Evolutionary conservation across 2,113 vertebrate species (phyloP), one percentile per base, ranked within the genome.

Genomic region (Chamaea fasciata): DNA sequence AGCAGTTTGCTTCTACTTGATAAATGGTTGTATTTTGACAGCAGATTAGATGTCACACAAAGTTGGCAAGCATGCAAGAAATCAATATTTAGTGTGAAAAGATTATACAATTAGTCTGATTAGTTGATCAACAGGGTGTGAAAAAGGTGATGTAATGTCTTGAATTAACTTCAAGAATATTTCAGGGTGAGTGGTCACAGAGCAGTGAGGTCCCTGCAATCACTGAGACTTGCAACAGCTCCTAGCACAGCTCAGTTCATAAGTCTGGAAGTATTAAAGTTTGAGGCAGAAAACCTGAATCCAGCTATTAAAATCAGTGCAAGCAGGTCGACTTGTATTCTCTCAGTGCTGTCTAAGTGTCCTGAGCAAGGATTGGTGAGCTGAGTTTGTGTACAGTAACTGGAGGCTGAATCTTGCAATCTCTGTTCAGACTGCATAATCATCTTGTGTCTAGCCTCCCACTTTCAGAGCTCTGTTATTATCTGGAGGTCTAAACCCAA

Each of bases 21-120:
- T 91, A 89, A 95, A 86, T 92, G 60, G 62, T 41, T 79, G 44
- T 73, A 82, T 49, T 96, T 94, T 94, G 92, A 88, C 68, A 95
- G 79, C 81, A 97, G 97, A 96, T 95, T 93, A 92, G 78, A 93
- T 86, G 60, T 83, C 82, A 88, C 74, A 80, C 20, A 5, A 96
- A 94, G 83, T 35, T 95, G 84, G 90, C 63, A 94, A 84, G 76
- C 85, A 74, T 89, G 69, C 49, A 44, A 44, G 50, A 95, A 96
- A 96, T 96, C 90, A 80, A 59, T 96, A 91, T 60, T 64, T 96
- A 62, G 18, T 67, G n/a, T 77, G 59, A 71, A 95, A 85, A 84
- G 56, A 56, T 70, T 28, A 85, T 87, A 64, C 33, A 92, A 27
- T 89, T 94, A 89, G 31, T 85, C 69, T 78, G 19, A 37, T 59